Percentiles rank a stretch among this genome's conserved stretches.
Conservation (phyloP, 1,140 invertebrate species). For the Battus philenor region DNA sequence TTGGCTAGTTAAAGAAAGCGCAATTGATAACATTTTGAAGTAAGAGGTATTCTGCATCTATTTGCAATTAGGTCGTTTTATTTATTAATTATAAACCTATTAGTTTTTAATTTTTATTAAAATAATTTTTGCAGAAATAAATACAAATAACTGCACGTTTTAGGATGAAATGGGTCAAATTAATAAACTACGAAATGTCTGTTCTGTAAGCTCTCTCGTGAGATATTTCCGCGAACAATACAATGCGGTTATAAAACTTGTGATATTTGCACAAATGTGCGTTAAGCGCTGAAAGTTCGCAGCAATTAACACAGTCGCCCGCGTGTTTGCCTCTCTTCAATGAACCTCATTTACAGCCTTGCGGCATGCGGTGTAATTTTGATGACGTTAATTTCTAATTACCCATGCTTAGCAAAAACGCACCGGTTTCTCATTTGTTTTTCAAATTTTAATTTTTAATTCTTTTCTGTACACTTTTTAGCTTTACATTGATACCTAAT, state of each 20-base stretch:
- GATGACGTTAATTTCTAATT: constrained; percentile 1
- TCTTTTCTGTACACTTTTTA: too few species aligned
- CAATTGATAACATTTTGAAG: neutral
- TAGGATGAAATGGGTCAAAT: neutral
- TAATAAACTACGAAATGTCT: too few species aligned
- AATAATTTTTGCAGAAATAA: too few species aligned
- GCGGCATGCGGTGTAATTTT: constrained; percentile 12
- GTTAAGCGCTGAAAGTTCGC: constrained; percentile 13
- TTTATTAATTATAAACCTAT: too few species aligned
- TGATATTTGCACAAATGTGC: constrained; percentile 14
- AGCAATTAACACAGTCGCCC: constrained; percentile 13
- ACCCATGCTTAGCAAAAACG: too few species aligned
- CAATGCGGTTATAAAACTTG: constrained; percentile 3
- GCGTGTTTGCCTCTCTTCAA: constrained; percentile 12
- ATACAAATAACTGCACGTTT: neutral
- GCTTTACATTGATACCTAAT: too few species aligned
- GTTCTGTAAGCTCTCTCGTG: neutral
- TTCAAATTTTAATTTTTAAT: too few species aligned
- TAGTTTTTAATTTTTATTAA: too few species aligned
- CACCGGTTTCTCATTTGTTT: too few species aligned
- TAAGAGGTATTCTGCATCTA: too few species aligned
- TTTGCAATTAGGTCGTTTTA: too few species aligned
- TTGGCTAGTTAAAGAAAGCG: too few species aligned
- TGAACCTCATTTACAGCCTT: constrained; percentile 6
- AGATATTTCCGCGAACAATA: neutral